These are phyloP conservation scores for Machaerirhynchus nigripectus DNA, from an alignment of 2,113 vertebrate species.

Conservation along the genomic window DNA sequence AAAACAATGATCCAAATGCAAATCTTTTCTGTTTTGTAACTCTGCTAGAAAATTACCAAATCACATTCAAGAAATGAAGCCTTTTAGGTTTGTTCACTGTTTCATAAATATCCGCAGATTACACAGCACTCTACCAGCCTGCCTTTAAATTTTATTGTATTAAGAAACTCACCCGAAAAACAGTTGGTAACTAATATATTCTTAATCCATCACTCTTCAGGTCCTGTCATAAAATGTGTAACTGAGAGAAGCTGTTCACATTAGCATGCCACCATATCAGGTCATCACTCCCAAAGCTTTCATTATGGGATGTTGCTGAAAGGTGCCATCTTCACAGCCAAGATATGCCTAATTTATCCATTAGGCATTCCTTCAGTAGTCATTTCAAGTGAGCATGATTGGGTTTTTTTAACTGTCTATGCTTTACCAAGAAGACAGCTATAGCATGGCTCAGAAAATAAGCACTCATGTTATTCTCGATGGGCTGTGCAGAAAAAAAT, in stretches of 20 bases:
- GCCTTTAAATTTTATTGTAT: background rate
- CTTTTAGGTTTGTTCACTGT: background rate
- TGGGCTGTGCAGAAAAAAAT: background rate
- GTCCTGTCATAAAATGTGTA: background rate
- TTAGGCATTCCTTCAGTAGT: background rate
- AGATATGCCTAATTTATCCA: constrained; percentile 17
- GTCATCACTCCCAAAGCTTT: constrained; percentile 17
- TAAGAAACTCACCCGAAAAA: background rate
- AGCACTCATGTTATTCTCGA: background rate
- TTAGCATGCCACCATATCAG: background rate
- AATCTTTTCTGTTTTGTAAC: background rate
- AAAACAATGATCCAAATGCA: background rate
- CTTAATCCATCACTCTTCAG: background rate
- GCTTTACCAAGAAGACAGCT: background rate
- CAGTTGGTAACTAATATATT: background rate
- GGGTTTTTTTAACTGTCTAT: background rate
- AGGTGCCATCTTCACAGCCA: background rate
- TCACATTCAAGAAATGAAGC: background rate
- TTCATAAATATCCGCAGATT: constrained; percentile 2
- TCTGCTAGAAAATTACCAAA: background rate
- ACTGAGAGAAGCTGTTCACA: background rate
- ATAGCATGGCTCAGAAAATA: background rate
- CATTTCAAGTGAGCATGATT: background rate
- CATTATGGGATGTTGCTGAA: background rate
- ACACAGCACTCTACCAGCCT: background rate